A percentile compares a stretch with the other conserved stretches of the same genome.
Conservation (phyloP, 1,140 invertebrate genomes). For the Eueides isabella region DNA sequence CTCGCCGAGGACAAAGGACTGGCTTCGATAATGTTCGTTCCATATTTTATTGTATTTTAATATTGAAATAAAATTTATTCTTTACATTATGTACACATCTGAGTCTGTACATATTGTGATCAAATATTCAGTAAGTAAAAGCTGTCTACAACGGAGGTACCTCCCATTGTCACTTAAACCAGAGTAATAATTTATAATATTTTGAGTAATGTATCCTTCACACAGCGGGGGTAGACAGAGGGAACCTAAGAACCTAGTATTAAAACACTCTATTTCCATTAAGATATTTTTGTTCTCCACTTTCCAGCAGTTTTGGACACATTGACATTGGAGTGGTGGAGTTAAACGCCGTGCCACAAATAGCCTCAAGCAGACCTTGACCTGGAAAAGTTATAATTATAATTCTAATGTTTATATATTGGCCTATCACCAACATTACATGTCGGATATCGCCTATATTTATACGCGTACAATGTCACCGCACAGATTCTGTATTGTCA, state of each 20-base stretch:
- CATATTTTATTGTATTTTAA: neutral
- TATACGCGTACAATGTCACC: neutral
- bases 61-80: neutral
- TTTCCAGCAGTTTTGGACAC: too few relatives aligned
- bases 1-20: neutral
- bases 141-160: neutral
- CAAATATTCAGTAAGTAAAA: neutral
- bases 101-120: neutral
- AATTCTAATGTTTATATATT: too few relatives aligned
- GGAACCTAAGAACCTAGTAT: too few relatives aligned
- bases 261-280: too few relatives aligned
- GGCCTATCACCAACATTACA: too few relatives aligned
- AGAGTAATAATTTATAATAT: constrained; percentile 3
- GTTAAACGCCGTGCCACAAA: too few relatives aligned
- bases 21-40: neutral
- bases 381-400: too few relatives aligned
- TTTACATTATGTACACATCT: neutral
- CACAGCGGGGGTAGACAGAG: too few relatives aligned
- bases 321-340: too few relatives aligned
- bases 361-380: too few relatives aligned
- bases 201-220: neutral
- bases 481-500: neutral
- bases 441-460: too few relatives aligned
- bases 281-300: too few relatives aligned
- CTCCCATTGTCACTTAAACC: neutral